Evolutionary conservation across 2,113 vertebrate species (phyloP).

Genomic region (Misgurnus anguillicaudatus): DNA sequence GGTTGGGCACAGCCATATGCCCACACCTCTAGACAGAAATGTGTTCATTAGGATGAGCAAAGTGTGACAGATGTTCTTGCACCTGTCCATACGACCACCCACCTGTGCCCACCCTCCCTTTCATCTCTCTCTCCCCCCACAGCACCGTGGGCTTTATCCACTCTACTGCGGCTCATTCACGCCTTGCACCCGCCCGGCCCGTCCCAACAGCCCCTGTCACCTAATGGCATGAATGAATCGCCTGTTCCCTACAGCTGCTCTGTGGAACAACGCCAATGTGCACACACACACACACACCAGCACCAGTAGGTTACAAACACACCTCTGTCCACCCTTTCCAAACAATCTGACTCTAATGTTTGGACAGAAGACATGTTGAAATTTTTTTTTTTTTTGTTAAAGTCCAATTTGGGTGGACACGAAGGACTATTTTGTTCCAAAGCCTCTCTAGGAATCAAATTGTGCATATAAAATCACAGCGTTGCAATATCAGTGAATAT

Average conservation of each 20-base stretch:
- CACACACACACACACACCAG: conserved; percentile 34
- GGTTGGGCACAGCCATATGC: conserved; percentile 58
- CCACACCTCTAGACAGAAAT: conserved; percentile 57
- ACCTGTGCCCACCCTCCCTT: conserved; percentile 59
- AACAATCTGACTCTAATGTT: conserved; percentile 58
- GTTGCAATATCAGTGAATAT: too few relatives aligned
- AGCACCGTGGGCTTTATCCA: conserved; percentile 28
- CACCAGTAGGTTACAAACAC: conserved; percentile 55
- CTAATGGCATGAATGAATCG: conserved; percentile 71
- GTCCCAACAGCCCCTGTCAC: conserved; percentile 60
- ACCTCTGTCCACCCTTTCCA: conserved; percentile 60
- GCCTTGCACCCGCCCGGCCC: conserved; percentile 57
- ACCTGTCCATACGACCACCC: conserved; percentile 76
- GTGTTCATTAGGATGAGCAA: conserved; percentile 72
- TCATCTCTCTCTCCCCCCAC: conserved; percentile 51
- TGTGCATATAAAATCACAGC: conserved; percentile 41
- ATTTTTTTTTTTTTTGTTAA: conserved; percentile 53
- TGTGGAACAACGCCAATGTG: conserved; percentile 62
- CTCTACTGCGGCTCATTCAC: conserved; percentile 31
- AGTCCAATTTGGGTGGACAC: conserved; percentile 43
- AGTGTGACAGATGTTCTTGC: conserved; percentile 77
- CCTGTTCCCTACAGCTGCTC: conserved; percentile 74
- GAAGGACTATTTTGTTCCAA: conserved; percentile 33
- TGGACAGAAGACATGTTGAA: conserved; percentile 55
- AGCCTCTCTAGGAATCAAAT: conserved; percentile 5